These are phyloP conservation scores for Drosophila takahashii DNA, from an alignment of 1,140 invertebrate species.

Conservation along the genomic window DNA sequence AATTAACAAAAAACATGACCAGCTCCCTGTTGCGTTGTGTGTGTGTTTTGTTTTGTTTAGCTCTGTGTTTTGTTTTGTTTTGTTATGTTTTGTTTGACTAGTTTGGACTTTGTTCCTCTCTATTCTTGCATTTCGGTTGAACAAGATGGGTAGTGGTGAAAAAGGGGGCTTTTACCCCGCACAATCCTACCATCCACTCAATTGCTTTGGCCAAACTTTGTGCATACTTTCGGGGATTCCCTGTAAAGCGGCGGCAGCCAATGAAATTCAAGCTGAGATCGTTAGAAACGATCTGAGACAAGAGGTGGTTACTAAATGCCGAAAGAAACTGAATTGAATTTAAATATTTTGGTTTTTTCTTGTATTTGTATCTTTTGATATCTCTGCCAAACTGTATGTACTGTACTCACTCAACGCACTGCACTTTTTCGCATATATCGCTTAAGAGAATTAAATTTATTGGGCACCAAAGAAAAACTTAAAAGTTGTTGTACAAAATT, in stretches of 20 bases:
- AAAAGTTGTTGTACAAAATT: not conserved
- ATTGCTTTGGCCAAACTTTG: constrained; percentile 9
- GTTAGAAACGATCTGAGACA: not conserved
- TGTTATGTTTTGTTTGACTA: constrained; percentile 51
- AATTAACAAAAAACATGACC: constrained; percentile 78
- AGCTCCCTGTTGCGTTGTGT: constrained; percentile 60
- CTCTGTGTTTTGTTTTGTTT: constrained; percentile 45
- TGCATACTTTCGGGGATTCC: constrained; percentile 39
- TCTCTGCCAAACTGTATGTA: not conserved
- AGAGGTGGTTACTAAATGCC: not conserved
- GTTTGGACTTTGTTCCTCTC: constrained; percentile 29
- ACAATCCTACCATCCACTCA: constrained; percentile 15
- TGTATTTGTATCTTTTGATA: too few relatives aligned
- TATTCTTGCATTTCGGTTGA: constrained; percentile 14
- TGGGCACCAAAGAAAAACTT: not conserved
- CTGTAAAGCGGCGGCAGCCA: not conserved
- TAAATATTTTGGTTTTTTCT: not conserved
- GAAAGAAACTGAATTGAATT: not conserved
- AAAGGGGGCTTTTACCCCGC: not conserved
- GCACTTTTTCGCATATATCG: not conserved
- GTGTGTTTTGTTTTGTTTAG: constrained; percentile 20
- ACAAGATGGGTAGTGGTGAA: constrained; percentile 14
- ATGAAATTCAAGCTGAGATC: not conserved
- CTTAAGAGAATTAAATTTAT: not conserved
- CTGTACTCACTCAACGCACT: not conserved